phyloP scores from a whole-genome alignment of 1,140 invertebrate genomes.

The Drosophila pruinosa region DNA sequence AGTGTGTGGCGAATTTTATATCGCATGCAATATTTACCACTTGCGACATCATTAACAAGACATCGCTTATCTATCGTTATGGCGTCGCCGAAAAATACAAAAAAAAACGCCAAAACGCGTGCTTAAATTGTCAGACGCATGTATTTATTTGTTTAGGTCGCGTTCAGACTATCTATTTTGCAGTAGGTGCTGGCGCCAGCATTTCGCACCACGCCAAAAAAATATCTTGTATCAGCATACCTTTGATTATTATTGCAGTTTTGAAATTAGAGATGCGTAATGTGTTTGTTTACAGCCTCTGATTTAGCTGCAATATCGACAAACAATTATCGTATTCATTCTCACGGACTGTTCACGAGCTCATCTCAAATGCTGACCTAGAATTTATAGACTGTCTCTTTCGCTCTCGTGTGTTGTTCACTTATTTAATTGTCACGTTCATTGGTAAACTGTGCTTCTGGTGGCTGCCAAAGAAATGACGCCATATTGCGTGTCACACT shows the following conservation, averaged over 20 bases:
- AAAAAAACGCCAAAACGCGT: constrained; percentile 1
- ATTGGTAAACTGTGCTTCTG: constrained; percentile 33
- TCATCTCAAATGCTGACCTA: constrained; percentile 62
- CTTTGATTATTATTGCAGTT: neutral
- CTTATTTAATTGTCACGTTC: constrained; percentile 66
- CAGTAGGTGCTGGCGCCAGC: neutral
- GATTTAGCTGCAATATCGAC: neutral
- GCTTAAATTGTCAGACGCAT: constrained; percentile 39
- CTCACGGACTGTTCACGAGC: constrained; percentile 30
- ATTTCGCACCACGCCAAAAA: neutral
- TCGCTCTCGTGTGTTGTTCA: constrained; percentile 38
- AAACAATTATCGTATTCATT: constrained; percentile 14
- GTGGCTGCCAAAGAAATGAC: constrained; percentile 56
- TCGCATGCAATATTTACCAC: constrained; percentile 30
- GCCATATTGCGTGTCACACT: constrained; percentile 61
- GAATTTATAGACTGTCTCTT: constrained; percentile 33
- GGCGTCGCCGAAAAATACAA: neutral
- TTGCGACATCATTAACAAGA: constrained; percentile 13
- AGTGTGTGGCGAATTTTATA: constrained; percentile 19
- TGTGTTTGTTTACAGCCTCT: neutral
- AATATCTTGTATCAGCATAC: neutral
- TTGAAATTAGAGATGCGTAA: neutral
- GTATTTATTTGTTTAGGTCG: constrained; percentile 27
- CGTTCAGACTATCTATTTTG: neutral
- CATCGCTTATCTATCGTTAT: constrained; percentile 28